Base-by-base conservation (phyloP, 2,113 vertebrate genomes). In the Scytalopus superciliaris region DNA sequence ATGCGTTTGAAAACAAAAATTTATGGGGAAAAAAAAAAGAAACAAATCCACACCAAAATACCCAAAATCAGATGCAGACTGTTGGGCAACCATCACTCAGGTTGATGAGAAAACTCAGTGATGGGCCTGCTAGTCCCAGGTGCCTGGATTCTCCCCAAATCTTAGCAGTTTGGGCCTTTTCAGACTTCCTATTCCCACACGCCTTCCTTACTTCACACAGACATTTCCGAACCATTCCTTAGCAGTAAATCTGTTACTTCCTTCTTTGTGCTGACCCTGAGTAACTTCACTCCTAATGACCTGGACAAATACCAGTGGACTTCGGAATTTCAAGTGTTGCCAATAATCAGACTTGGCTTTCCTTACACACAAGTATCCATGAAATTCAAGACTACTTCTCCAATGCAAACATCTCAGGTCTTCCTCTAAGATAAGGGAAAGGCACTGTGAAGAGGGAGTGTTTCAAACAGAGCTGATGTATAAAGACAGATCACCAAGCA, bases 301-400 rank as follows among this genome's bases (percentile, higher is more conserved):
- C 45, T 92, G 77, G 80, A 90, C 76, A 92, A 93, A 95, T 15
- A 95, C 60, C 67, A 94, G 67, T 8, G 83, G 75, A 90, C 56
- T 85, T 33, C 7, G 90, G 93, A 94, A 94, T 78, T 82, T 67
- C 64, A 78, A 92, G 73, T 33, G 42, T 64, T 78, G 47, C 74
- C 11, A 82, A 63, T 57, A 89, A 91, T 69, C 84, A 85, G 74
- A 59, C 52, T 73, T 96, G 79, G 57, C 35, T 89, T 89, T 75
- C 62, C 78, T 91, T 30, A 56, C 3, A 87, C 53, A 35, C 30
- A 78, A 56, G 49, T 39, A 83, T 59, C 76, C 76, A 70, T 30
- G 44, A 94, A 92, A 89, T 72, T 94, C 84, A 78, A 87, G 64
- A 78, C 68, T 56, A 67, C 60, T 89, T 64, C 60, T 72, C 86